Conservation (phyloP, 2,888 invertebrate species). For the Macrosoma leucophasiata region DNA sequence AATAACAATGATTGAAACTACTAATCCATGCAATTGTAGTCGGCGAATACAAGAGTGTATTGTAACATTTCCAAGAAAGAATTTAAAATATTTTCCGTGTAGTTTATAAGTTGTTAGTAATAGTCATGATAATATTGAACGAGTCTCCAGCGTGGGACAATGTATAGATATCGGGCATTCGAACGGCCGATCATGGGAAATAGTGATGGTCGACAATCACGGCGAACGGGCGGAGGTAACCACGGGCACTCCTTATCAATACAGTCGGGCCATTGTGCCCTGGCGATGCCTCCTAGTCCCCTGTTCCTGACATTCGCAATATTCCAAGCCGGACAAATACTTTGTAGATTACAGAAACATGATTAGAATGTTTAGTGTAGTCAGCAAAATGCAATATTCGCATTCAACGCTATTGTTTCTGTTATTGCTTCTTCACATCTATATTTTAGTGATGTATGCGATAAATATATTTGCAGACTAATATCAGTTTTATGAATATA, state of each 20-base stretch:
- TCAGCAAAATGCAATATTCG: too few species aligned
- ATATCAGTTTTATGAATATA: too few species aligned
- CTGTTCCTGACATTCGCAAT: conserved; percentile 50
- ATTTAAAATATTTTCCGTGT: too few species aligned
- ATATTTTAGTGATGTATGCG: too few species aligned
- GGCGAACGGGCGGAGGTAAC: conserved; percentile 29
- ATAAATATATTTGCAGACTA: too few species aligned
- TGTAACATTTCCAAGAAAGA: too few species aligned
- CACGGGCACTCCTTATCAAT: conserved; percentile 43
- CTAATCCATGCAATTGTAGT: too few species aligned
- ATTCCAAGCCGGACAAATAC: conserved; percentile 55
- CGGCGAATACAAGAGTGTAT: too few species aligned
- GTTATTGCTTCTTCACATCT: too few species aligned
- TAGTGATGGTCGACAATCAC: conserved; percentile 49
- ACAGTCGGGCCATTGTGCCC: conserved; percentile 45
- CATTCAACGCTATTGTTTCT: too few species aligned
- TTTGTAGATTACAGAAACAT: conserved; percentile 46
- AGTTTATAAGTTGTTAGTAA: too few species aligned
- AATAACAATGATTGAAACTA: conserved; percentile 17
- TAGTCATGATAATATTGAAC: conserved; percentile 15
- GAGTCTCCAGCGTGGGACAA: conserved; percentile 34
- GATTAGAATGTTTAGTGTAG: conserved; percentile 58
- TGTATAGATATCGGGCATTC: conserved; percentile 41
- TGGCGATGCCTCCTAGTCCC: conserved; percentile 27
- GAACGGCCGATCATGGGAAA: conserved; percentile 59